Conservation (phyloP, 2,888 invertebrate species). For the Graphium colonna region DNA sequence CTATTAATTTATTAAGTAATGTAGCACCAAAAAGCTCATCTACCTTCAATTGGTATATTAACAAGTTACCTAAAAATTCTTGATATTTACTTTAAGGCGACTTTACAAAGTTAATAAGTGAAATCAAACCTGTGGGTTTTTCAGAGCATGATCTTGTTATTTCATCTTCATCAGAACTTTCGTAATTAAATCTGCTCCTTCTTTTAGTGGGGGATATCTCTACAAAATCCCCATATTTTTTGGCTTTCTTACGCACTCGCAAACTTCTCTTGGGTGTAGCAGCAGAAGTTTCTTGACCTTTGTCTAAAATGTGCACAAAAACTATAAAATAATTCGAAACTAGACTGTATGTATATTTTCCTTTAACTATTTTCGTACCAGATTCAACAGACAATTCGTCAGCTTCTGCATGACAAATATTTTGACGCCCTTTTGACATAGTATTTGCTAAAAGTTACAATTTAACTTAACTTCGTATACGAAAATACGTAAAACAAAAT, state of each 20-base stretch:
- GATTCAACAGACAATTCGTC: conserved; percentile 5
- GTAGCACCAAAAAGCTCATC: background rate
- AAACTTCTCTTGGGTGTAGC: conserved; percentile 50
- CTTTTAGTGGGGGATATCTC: conserved; percentile 48
- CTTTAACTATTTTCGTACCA: background rate
- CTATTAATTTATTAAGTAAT: too few species aligned
- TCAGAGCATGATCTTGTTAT: conserved; percentile 31
- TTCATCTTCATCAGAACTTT: conserved; percentile 48
- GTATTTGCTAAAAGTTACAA: background rate
- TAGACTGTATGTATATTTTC: background rate
- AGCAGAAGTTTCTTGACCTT: conserved; percentile 24
- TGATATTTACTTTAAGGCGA: too few species aligned
- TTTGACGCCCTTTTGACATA: conserved; percentile 5
- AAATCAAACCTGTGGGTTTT: conserved; percentile 57
- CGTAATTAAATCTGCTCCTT: conserved; percentile 32
- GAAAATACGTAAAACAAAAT: conserved; percentile 26
- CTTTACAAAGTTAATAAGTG: background rate
- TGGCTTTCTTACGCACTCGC: conserved; percentile 56
- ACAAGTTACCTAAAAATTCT: background rate
- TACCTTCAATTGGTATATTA: background rate
- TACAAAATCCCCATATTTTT: conserved; percentile 60
- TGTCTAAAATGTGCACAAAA: conserved; percentile 20
- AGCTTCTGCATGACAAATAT: background rate
- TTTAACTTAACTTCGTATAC: background rate
- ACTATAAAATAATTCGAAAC: background rate